Percentiles rank a stretch among this genome's conserved stretches.
Conservation (phyloP, 1,140 invertebrate species). For the Belonocnema kinseyi region DNA sequence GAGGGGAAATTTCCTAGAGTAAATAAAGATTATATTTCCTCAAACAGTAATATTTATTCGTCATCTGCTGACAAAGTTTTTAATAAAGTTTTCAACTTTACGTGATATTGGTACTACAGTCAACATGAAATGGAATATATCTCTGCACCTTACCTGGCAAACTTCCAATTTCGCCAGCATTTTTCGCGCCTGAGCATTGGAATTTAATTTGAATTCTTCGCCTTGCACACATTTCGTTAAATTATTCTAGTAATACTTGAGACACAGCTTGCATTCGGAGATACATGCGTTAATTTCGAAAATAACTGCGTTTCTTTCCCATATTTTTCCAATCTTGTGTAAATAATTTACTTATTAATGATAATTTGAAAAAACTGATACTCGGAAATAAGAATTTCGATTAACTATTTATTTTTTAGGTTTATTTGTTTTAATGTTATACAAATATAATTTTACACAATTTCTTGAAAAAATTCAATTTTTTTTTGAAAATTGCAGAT, state of each 20-base stretch:
- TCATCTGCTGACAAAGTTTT: conserved; percentile 18
- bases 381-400: too few species aligned
- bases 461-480: too few species aligned
- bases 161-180: conserved; percentile 36
- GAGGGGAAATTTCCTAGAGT: conserved; percentile 4
- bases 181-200: conserved; percentile 34
- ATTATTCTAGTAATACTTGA: conserved; percentile 18
- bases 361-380: too few species aligned
- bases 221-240: conserved; percentile 24
- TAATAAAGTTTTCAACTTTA: conserved; percentile 29
- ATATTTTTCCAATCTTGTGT: too few species aligned
- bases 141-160: conserved; percentile 33
- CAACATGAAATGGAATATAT: conserved; percentile 21
- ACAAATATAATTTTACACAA: too few species aligned
- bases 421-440: too few species aligned
- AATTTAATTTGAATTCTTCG: conserved; percentile 38
- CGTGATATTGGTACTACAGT: conserved; percentile 17
- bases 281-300: conserved; percentile 1
- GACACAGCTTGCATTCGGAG: background rate
- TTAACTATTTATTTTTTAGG: too few species aligned
- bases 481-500: too few species aligned
- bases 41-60: conserved; percentile 14
- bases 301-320: background rate
- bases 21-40: conserved; percentile 10
- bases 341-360: too few species aligned